A percentile compares a stretch with the other conserved stretches of the same genome.
Evolutionary conservation across 2,113 vertebrate species (phyloP).

Genomic region (Melanocharis versteri): DNA sequence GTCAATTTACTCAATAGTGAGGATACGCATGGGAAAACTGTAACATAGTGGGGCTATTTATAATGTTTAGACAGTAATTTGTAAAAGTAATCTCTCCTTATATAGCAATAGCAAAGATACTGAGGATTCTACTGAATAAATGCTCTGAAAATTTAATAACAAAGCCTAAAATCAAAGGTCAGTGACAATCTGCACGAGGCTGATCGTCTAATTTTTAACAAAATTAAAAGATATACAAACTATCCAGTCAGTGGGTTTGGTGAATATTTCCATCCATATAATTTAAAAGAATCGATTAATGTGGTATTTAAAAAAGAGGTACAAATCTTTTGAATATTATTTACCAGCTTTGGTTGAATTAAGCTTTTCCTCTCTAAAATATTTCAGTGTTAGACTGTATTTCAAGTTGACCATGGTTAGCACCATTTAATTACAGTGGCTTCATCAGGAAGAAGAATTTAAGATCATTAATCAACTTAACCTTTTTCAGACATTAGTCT

Average conservation of each 20-base stretch:
- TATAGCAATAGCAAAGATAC: background rate
- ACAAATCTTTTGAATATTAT: background rate
- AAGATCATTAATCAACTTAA: background rate
- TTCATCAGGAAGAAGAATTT: background rate
- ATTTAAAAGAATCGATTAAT: background rate
- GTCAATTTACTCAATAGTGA: conserved; percentile 12
- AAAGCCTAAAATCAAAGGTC: background rate
- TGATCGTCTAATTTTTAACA: background rate
- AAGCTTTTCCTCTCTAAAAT: background rate
- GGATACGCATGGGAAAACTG: background rate
- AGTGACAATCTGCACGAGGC: background rate
- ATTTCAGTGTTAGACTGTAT: background rate
- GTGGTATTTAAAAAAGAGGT: background rate
- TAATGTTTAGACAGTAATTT: background rate
- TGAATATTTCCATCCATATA: background rate
- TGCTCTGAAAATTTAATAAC: background rate
- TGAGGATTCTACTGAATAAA: background rate
- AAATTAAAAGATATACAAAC: background rate
- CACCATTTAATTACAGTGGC: background rate
- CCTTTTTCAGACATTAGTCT: background rate
- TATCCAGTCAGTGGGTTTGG: background rate
- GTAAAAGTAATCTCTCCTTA: conserved; percentile 25
- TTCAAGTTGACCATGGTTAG: background rate
- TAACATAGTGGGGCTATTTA: background rate
- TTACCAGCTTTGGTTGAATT: background rate